A percentile compares a stretch with the other conserved stretches of the same genome.
Evolutionary conservation across 1,140 invertebrate genomes (phyloP).

Genomic region (Oncopeltus fasciatus): DNA sequence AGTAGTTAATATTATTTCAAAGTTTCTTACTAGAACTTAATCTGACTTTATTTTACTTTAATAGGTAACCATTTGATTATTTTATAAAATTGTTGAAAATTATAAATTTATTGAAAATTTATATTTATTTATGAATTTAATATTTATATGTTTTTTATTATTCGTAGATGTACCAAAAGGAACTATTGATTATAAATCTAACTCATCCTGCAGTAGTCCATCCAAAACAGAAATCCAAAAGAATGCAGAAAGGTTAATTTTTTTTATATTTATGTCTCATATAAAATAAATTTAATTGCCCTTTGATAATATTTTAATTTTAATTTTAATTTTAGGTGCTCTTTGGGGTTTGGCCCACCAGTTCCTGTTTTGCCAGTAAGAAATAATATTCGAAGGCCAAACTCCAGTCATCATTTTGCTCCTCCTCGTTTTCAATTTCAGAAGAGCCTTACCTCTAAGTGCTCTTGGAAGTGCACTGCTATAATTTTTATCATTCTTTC

Average conservation of each 20-base stretch:
- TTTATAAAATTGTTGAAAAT: not conserved
- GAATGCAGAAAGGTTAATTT: conserved; percentile 49
- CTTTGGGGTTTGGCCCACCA: conserved; percentile 44
- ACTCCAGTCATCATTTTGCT: conserved; percentile 43
- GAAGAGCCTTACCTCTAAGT: conserved; percentile 70
- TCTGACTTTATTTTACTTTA: not conserved
- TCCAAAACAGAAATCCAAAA: conserved; percentile 50
- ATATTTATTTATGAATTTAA: not conserved
- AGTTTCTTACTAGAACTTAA: not conserved
- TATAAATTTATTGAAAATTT: not conserved
- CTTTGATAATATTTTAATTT: no score
- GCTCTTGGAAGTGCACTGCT: conserved; percentile 80
- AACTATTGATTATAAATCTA: conserved; percentile 75
- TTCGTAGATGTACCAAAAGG: conserved; percentile 68
- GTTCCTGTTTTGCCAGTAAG: conserved; percentile 57
- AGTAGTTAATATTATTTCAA: no score
- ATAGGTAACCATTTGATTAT: not conserved
- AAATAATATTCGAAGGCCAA: conserved; percentile 48
- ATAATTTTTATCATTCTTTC: conserved; percentile 70
- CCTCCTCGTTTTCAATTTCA: conserved; percentile 68
- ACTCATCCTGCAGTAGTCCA: conserved; percentile 65
- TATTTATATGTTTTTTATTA: not conserved
- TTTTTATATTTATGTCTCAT: not conserved
- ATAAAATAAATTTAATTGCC: not conserved
- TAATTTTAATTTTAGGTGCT: conserved; percentile 29